Base-by-base conservation (phyloP, 1,140 invertebrate species). In the Heliconius eleuchia region DNA sequence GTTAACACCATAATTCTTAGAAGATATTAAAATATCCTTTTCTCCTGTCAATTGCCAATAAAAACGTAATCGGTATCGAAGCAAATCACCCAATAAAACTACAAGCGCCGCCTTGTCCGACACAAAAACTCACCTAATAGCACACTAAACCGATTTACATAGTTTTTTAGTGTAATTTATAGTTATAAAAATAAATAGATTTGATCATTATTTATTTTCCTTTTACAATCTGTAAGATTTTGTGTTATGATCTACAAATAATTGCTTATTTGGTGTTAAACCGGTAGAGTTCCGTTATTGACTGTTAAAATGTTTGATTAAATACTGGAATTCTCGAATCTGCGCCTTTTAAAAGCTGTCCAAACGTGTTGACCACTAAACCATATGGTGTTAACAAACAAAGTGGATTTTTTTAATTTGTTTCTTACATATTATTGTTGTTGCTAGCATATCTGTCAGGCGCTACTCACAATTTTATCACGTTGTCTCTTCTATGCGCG, bases 111-210 rank as follows among this genome's bases (percentile, higher is more conserved):
- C 81, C 81, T 80, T 77, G 78, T 6, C 76, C 74, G 79, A 82
- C 75, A 80, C 74, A 77, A 77, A 84, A 81, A 85, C 82, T 85
- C 83, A 86, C 71, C 34, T 85, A 84, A 86, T 88, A 83, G 82
- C 85, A 11, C 60, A 13, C 60, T 66, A 66, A 66, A 66, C 3
- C 60, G 60, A 66, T 66, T 86, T 46, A 76, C 80, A 81, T 80
- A 42, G 19, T 27, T 66, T 84, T 84, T 75, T 71, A 30, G 70
- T 76, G 80, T 85, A 84, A 89, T 88, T 89, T 85, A 76, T 81
- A 83, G 78, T 88, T 87, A 80, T 89, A 89, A 89, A 83, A 82
- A 79, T 83, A 85, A 85, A 85, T 87, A 83, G 82, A 86, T 85
- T 85, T 85, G 81, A 52, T 77, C 55, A 30, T 77, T 76, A 80